A percentile compares a stretch with the other conserved stretches of the same genome.
phyloP scores from a whole-genome alignment of 1,140 invertebrate genomes.

The Aphelenchoides besseyi region DNA sequence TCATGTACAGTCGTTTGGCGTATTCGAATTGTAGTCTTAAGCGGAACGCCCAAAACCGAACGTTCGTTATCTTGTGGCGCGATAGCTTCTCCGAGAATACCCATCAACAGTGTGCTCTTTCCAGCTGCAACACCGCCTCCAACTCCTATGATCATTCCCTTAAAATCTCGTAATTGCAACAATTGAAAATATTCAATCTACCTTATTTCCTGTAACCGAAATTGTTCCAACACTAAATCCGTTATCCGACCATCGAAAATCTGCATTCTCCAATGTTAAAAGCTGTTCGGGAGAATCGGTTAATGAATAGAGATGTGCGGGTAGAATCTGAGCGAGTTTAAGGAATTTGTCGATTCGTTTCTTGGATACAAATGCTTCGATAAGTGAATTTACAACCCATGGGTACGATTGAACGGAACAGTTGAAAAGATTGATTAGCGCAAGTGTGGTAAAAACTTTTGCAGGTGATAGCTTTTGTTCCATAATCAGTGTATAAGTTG shows the following conservation, averaged over 20 bases:
- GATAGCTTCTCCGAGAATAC: conserved; percentile 74
- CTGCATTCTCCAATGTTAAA: conserved; percentile 35
- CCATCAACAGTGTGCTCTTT: conserved; percentile 74
- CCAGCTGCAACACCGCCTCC: conserved; percentile 67
- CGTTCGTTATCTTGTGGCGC: conserved; percentile 1
- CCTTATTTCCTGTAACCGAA: conserved; percentile 32
- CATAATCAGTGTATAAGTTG: conserved; percentile 75
- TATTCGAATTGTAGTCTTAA: conserved; percentile 30
- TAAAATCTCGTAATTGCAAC: no score
- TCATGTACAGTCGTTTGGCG: conserved; percentile 28
- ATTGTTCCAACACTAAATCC: conserved; percentile 22
- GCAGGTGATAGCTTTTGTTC: conserved; percentile 79
- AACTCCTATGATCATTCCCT: conserved; percentile 61
- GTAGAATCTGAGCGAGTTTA: conserved; percentile 45
- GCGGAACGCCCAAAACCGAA: conserved; percentile 16
- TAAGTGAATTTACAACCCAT: conserved; percentile 93
- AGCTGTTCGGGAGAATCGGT: conserved; percentile 29
- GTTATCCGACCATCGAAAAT: conserved; percentile 28
- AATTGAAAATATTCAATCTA: no score
- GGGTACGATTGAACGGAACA: conserved; percentile 92
- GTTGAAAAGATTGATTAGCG: conserved; percentile 91
- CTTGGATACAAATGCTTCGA: conserved; percentile 70
- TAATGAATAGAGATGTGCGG: conserved; percentile 37
- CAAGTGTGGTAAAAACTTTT: conserved; percentile 87
- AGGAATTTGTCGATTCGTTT: conserved; percentile 65